A percentile compares a stretch with the other conserved stretches of the same genome.
Evolutionary conservation across 2,113 vertebrate species (phyloP).

Genomic region (Hylia prasina): DNA sequence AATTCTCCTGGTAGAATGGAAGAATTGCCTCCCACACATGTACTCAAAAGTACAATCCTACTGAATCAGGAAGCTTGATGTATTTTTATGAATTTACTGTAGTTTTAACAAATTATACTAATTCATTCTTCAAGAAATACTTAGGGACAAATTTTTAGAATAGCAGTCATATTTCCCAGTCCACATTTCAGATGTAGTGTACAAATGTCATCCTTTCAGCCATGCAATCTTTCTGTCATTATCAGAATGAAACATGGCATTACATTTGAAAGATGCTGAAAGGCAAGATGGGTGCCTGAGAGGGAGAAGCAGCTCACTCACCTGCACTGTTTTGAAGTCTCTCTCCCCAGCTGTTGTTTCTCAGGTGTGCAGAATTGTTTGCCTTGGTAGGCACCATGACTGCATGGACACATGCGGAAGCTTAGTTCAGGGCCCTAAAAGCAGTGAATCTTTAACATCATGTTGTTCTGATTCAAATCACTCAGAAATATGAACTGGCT

Average conservation of each 20-base stretch:
- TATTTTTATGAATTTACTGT: neutral
- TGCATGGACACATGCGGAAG: neutral
- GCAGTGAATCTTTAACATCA: neutral
- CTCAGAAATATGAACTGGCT: neutral
- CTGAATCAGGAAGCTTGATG: neutral
- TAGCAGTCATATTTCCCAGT: neutral
- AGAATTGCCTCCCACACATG: neutral
- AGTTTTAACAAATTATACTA: neutral
- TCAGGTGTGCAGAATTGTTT: neutral
- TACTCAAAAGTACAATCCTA: neutral
- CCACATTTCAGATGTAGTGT: neutral
- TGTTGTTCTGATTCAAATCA: neutral
- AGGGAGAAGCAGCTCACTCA: neutral
- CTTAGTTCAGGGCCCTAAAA: neutral
- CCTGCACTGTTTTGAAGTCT: neutral
- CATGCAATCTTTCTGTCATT: neutral
- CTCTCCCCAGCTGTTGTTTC: neutral
- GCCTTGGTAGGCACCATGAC: rapidly evolving
- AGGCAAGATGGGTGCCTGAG: neutral
- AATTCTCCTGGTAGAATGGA: neutral
- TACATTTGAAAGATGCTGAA: neutral
- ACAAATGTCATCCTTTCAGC: neutral
- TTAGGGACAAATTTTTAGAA: neutral
- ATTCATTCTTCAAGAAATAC: neutral
- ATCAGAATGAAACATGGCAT: neutral